Evolutionary conservation across 2,797 vertebrate genomes (phyloP), one percentile per base, ranked within the genome.

Genomic region (Clarias fuscus): DNA sequence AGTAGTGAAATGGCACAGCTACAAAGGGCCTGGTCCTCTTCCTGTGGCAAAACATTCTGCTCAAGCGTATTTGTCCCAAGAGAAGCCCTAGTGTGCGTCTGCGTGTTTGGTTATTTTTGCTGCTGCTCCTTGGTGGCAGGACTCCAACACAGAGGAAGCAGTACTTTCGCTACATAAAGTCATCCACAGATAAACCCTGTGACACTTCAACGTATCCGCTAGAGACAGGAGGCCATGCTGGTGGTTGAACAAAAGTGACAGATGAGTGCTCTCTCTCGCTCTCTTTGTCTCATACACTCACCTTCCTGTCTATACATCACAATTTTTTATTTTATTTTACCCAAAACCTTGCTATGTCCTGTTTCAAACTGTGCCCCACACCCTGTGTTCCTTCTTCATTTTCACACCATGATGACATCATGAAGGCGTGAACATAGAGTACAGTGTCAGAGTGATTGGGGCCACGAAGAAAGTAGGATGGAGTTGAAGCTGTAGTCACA

Each of bases 1-100:
- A 88, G 84, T 14, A 61, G 58, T 33, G 88, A 91, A 92, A 92
- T 86, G 91, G 86, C 89, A 90, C 90, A 93, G 93, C 92, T 87
- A 92, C 80, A 90, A 90, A 81, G 61, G 78, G 86, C 91, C 92
- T 90, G 92, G 93, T 95, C 94, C 94, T 93, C 85, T 94, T 95
- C 93, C 92, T 89, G 84, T 90, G 76, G 48, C 91, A 87, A 83
- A 89, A 90, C 94, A 94, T 95, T 95, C 92, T 91, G 80, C 89
- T 91, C 91, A 86, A 33, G 91, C 93, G 95, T 95, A 93, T 94
- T 94, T 93, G 92, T 92, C 90, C 89, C 88, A 84, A 80, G 87
- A 93, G 90, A 90, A 17, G 2, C 20, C 22, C 17, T 11, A 37
- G 68, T 56, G 56, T 40, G 68, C n/a, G 43, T 58, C 43, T 40